Evolutionary conservation across 2,888 invertebrate genomes (phyloP).

Genomic region (Oscheius sp.): DNA sequence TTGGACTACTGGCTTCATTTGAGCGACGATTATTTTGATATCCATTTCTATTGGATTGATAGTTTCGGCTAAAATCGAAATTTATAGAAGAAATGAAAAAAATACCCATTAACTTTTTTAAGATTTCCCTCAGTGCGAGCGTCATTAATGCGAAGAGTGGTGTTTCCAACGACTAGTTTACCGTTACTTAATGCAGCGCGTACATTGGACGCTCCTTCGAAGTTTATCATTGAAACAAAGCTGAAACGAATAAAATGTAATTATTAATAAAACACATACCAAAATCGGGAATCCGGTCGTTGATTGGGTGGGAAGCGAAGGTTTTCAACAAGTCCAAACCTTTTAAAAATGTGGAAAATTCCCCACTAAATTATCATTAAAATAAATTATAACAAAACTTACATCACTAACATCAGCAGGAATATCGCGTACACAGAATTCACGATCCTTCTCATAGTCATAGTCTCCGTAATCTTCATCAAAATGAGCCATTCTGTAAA

Average conservation of each 20-base stretch:
- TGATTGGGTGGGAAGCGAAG: slow-evolving; percentile 23
- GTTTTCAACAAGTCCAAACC: slow-evolving; percentile 17
- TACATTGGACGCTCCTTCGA: slow-evolving; percentile 13
- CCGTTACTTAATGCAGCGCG: slow-evolving; percentile 4
- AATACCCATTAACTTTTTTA: not conserved
- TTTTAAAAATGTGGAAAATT: slow-evolving; percentile 18
- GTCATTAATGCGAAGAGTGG: slow-evolving; percentile 11
- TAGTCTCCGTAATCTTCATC: not conserved
- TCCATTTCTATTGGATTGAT: not conserved
- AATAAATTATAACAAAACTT: not conserved
- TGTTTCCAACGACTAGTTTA: slow-evolving; percentile 1
- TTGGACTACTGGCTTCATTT: not conserved
- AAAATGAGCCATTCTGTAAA: not conserved
- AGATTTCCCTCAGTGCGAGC: not conserved
- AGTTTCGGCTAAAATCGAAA: not conserved
- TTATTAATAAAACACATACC: not conserved
- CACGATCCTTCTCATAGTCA: slow-evolving; percentile 17
- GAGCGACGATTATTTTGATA: slow-evolving; percentile 10
- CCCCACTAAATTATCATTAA: slow-evolving; percentile 13
- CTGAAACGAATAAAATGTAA: too few relatives aligned
- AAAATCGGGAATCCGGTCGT: not conserved
- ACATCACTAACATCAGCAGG: slow-evolving; percentile 16
- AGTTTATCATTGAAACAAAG: slow-evolving; percentile 24
- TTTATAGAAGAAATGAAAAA: not conserved
- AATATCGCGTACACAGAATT: slow-evolving; percentile 24